Evolutionary conservation across 2,888 invertebrate genomes (phyloP), one percentile per base, ranked within the genome.

Genomic region (Eueremaeus valkanovi): DNA sequence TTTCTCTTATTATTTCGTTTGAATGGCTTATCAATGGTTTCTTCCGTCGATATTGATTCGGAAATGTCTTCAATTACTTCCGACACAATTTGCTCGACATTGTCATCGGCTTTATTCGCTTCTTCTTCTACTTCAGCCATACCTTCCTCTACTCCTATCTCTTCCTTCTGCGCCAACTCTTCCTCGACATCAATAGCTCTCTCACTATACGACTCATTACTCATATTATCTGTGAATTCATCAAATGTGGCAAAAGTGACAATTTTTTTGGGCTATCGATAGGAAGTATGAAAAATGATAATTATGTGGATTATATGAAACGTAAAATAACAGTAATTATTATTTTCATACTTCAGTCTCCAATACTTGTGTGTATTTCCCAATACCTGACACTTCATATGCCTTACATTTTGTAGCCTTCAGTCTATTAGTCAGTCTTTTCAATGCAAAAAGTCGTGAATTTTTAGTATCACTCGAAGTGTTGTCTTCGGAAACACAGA

Each of bases 181-280:
- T 40, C 8, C 40, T 40, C 40, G n/a, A 51, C 51, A 51, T 51
- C 51, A 51, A 51, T 21, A 21, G 51, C n/a, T 51, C 51, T 51
- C 21, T 51, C 51, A 1, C 21, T 9, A 21, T 21, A 51, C n/a
- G 18, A n/a, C 3, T 45, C 45, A 45, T 45, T 16, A 45, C 9
- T 45, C 16, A 51, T 21, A 2, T 51, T 21, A 2, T 51, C 51
- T 2, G 51, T 21, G n/a, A 51, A n/a, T 21, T 51, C 51, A 51
- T 51, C 51, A 21, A 51, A 51, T n/a, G n/a, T 51, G 9, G 51
- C 51, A 51, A 51, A 51, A 51, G 51, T 51, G 21, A 51, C 51
- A n/a, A 16, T 21, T 21, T 21, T 51, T 51, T 21, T 51, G 18
- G 45, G n/a, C 21, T 13, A 45, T 18, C 18, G 2, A 40, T 40